These are phyloP conservation scores for Gadopsis bispinosus DNA, from an alignment of 2,797 vertebrate species.

Conservation along the genomic window DNA sequence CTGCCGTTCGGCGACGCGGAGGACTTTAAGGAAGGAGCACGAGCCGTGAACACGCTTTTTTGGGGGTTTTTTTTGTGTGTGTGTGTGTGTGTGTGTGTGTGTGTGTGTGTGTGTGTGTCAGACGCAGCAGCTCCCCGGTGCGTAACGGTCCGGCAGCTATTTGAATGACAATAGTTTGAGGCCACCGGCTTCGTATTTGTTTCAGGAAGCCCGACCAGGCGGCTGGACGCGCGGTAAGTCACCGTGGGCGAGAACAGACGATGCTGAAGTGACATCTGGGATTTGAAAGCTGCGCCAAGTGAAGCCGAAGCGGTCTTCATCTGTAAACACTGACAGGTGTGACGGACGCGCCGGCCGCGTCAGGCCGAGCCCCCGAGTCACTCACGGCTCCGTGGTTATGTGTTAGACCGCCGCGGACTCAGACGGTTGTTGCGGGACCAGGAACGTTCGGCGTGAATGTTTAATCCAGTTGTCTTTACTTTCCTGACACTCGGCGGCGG, in stretches of 20 bases:
- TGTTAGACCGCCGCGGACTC: conserved; percentile 8
- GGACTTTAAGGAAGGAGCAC: conserved; percentile 24
- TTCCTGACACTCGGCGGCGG: not conserved
- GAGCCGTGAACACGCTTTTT: conserved; percentile 14
- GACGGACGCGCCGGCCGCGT: conserved; percentile 22
- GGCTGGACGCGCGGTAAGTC: conserved; percentile 22
- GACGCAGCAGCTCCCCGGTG: conserved; percentile 48
- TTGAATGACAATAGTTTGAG: conserved; percentile 63
- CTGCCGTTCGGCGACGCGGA: not conserved
- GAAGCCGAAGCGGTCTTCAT: conserved; percentile 46
- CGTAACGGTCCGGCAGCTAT: conserved; percentile 47
- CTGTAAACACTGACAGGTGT: conserved; percentile 71
- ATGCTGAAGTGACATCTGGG: conserved; percentile 36
- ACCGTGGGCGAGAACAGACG: not conserved
- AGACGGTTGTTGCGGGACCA: too few relatives aligned
- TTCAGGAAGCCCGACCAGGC: conserved; percentile 7
- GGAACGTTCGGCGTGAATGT: too few relatives aligned
- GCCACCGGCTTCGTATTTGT: conserved; percentile 25
- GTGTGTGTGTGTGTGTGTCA: too few relatives aligned
- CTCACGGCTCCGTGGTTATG: not conserved
- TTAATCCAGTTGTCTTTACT: conserved; percentile 28
- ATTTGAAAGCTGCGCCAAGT: conserved; percentile 45
- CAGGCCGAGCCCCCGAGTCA: conserved; percentile 19
- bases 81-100: too few relatives aligned
- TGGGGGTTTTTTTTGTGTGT: too few relatives aligned